A percentile compares a stretch with the other conserved stretches of the same genome.
Conservation (phyloP, 2,113 vertebrate genomes). For the Sturnira hondurensis region DNA sequence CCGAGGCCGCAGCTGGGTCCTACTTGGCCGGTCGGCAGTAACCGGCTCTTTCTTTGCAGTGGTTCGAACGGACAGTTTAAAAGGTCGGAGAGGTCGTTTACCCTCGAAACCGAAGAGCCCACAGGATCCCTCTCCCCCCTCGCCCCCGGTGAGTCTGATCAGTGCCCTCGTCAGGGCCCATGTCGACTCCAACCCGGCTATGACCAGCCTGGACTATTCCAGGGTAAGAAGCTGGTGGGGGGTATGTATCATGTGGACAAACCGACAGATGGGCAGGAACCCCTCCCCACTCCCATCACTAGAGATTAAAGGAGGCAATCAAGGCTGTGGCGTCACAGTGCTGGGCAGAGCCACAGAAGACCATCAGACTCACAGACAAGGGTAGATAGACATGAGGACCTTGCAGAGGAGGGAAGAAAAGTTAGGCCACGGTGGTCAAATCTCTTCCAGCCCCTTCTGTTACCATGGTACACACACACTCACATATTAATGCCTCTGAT, state of each 20-base stretch:
- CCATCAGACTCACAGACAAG: not conserved
- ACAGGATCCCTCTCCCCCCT: constrained; percentile 96
- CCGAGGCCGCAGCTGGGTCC: not conserved
- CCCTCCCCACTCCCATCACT: constrained; percentile 19
- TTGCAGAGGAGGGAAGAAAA: not conserved
- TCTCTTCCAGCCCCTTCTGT: not conserved
- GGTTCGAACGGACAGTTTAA: constrained; percentile 97
- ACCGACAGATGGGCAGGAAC: constrained; percentile 53
- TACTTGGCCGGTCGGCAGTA: not conserved
- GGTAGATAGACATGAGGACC: not conserved
- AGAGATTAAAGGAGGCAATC: not conserved
- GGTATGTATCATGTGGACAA: constrained; percentile 41
- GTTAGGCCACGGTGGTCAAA: not conserved
- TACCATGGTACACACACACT: too few species aligned
- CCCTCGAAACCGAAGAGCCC: constrained; percentile 99
- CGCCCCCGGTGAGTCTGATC: constrained; percentile 97
- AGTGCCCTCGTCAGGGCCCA: constrained; percentile 97
- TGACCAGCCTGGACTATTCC: constrained; percentile 98
- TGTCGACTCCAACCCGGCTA: constrained; percentile 98
- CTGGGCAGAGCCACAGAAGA: not conserved
- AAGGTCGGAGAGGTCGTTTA: constrained; percentile 96
- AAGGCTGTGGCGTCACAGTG: not conserved
- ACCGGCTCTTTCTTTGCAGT: constrained; percentile 81
- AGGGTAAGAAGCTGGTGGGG: constrained; percentile 87
- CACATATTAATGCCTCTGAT: not conserved